Evolutionary conservation across 2,113 vertebrate genomes (phyloP).

Genomic region (Centropus bengalensis): DNA sequence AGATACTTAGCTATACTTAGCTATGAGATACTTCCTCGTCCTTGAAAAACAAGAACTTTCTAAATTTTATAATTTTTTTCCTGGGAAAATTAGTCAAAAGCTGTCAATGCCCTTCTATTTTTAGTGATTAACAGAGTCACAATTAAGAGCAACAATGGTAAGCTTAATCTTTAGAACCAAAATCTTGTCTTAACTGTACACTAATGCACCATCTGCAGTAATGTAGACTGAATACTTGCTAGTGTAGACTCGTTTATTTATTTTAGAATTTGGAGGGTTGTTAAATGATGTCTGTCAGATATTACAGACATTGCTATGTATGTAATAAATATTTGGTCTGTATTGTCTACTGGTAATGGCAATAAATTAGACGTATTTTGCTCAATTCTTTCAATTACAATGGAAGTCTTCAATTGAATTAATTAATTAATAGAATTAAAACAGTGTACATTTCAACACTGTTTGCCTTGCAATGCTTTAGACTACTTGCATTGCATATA

Average conservation of each 20-base stretch:
- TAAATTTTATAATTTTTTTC: neutral
- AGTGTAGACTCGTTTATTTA: neutral
- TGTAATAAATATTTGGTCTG: neutral
- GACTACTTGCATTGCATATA: neutral
- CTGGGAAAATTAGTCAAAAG: neutral
- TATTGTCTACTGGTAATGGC: neutral
- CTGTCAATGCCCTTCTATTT: neutral
- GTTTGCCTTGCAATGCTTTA: neutral
- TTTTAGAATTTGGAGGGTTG: neutral
- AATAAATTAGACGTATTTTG: neutral
- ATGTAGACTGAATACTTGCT: neutral
- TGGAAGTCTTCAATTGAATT: neutral
- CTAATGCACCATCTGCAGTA: neutral
- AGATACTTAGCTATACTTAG: neutral
- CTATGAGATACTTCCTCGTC: neutral
- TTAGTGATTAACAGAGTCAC: neutral
- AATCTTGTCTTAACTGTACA: neutral
- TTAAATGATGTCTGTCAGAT: neutral
- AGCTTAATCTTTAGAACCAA: neutral
- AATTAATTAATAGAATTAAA: neutral
- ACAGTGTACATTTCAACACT: neutral
- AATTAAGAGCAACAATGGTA: neutral
- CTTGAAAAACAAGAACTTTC: neutral
- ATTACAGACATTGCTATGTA: neutral
- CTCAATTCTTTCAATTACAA: neutral